Evolutionary conservation across 2,113 vertebrate genomes (phyloP).

Genomic region (Proterorhinus semilunaris): DNA sequence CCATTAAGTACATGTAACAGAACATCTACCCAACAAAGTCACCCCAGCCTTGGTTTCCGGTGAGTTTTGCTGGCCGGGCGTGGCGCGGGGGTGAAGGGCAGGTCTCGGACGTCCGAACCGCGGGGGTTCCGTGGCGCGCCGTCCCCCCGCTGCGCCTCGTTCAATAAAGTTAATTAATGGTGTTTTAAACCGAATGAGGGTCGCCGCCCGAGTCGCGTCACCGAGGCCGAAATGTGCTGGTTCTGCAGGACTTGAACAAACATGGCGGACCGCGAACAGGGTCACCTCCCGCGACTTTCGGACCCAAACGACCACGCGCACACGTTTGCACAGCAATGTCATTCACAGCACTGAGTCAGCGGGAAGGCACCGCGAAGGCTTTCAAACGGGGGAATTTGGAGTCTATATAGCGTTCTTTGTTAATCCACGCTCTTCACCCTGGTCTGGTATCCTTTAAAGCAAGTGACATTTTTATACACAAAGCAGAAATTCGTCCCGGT

Average conservation of each 20-base stretch:
- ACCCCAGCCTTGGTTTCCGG: not conserved
- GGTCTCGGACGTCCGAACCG: constrained; percentile 61
- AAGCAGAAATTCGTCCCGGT: not conserved
- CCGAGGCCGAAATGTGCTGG: constrained; percentile 43
- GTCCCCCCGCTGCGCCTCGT: constrained; percentile 53
- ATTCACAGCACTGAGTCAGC: not conserved
- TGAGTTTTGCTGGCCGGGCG: not conserved
- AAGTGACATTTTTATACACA: no score
- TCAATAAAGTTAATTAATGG: constrained; percentile 72
- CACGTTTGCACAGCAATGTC: not conserved
- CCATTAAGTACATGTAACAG: no score
- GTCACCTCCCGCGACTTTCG: not conserved
- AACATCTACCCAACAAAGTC: not conserved
- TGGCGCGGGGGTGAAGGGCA: constrained; percentile 49
- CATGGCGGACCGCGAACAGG: not conserved
- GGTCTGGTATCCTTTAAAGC: not conserved
- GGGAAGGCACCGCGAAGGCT: not conserved
- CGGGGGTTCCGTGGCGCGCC: constrained; percentile 43
- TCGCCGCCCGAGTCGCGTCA: constrained; percentile 50
- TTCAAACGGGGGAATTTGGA: not conserved
- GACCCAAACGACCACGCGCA: not conserved
- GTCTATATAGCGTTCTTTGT: not conserved
- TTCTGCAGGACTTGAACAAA: constrained; percentile 52
- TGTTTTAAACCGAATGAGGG: constrained; percentile 66
- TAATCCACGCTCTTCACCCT: not conserved